Conservation (phyloP, 2,797 vertebrate genomes). For the Callimico goeldii region DNA sequence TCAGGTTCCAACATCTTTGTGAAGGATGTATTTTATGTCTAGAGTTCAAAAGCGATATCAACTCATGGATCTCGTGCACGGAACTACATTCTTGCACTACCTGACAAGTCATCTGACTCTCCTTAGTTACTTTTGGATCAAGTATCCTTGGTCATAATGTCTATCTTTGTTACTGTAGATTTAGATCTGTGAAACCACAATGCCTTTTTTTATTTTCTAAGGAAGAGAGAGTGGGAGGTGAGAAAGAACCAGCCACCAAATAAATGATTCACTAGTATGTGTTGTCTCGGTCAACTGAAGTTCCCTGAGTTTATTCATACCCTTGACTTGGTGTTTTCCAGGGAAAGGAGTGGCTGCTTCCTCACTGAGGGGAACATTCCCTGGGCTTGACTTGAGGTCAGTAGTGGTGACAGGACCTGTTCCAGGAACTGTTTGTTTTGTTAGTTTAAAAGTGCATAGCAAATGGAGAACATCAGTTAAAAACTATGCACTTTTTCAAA, state of each 20-base stretch:
- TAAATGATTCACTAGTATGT: conserved; percentile 73
- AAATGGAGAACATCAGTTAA: conserved; percentile 76
- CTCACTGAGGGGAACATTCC: conserved; percentile 44
- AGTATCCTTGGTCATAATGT: not conserved
- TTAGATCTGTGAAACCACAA: not conserved
- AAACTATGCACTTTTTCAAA: conserved; percentile 43
- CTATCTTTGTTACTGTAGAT: not conserved
- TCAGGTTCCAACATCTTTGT: not conserved
- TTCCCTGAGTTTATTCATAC: conserved; percentile 14
- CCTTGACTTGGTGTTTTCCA: conserved; percentile 43
- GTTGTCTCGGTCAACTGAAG: conserved; percentile 1
- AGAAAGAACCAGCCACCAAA: conserved; percentile 18
- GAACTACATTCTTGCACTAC: not conserved
- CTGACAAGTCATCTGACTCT: not conserved
- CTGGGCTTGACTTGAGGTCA: conserved; percentile 52
- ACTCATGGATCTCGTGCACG: not conserved
- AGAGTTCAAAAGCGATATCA: not conserved
- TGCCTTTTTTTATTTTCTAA: conserved; percentile 33
- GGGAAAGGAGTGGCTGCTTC: conserved; percentile 65
- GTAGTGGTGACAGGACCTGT: conserved; percentile 46
- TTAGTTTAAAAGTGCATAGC: conserved; percentile 73
- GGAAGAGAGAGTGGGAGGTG: not conserved
- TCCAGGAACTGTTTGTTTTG: conserved; percentile 80
- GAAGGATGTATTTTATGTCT: not conserved
- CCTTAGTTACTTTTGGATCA: conserved; percentile 55